These are phyloP conservation scores for Pangasius sanitwongsei DNA, from an alignment of 2,797 vertebrate species.

Conservation along the genomic window DNA sequence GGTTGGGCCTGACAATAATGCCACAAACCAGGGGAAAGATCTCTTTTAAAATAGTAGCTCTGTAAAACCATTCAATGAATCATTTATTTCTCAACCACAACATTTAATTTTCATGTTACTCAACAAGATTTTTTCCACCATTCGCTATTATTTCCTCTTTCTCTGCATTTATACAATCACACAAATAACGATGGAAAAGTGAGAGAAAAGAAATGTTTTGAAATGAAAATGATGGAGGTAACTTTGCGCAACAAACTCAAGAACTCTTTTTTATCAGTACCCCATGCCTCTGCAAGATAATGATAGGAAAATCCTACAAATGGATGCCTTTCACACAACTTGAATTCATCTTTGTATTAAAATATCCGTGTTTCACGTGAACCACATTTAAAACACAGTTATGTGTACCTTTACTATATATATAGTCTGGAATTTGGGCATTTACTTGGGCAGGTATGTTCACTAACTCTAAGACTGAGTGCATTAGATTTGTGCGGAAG, in stretches of 20 bases:
- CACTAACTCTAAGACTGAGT: background rate
- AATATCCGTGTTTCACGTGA: background rate
- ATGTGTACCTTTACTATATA: background rate
- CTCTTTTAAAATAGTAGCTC: slow-evolving; percentile 1
- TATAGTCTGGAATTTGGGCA: background rate
- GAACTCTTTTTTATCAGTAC: background rate
- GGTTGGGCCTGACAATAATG: slow-evolving; percentile 40
- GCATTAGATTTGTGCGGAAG: background rate
- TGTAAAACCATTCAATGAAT: slow-evolving; percentile 32
- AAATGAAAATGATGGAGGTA: background rate
- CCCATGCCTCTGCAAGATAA: background rate
- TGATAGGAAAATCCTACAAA: background rate
- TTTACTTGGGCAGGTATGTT: background rate
- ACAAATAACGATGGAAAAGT: background rate
- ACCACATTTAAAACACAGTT: background rate
- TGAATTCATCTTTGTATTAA: background rate
- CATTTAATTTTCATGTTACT: slow-evolving; percentile 14
- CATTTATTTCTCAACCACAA: slow-evolving; percentile 26
- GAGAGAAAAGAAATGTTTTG: background rate
- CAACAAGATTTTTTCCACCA: slow-evolving; percentile 3
- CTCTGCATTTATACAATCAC: background rate
- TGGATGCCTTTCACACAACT: background rate
- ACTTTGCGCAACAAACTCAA: background rate
- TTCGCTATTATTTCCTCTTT: slow-evolving; percentile 29
- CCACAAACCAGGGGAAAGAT: slow-evolving; percentile 44